Evolutionary conservation across 1,140 invertebrate genomes (phyloP).

Genomic region (Drosophila suzukii): DNA sequence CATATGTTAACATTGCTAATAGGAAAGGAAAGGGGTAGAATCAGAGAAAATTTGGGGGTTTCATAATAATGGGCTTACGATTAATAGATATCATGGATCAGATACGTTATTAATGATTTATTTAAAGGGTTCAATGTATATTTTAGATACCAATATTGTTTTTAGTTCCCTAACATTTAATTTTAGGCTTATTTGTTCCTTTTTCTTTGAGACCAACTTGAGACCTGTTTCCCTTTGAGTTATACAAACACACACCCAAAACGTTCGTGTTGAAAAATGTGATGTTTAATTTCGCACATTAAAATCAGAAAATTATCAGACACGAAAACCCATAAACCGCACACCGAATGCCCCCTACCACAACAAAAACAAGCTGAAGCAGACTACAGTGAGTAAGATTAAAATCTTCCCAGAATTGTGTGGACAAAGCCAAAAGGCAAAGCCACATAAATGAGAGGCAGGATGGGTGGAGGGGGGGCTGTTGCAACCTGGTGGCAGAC

Average conservation of each 20-base stretch:
- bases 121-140: too few species aligned
- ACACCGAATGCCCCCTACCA: constrained; percentile 63
- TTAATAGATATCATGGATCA: too few species aligned
- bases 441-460: constrained; percentile 71
- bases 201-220: not conserved
- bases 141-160: not conserved
- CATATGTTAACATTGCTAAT: constrained; percentile 74
- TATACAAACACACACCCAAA: constrained; percentile 49
- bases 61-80: not conserved
- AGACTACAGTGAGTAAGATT: constrained; percentile 73
- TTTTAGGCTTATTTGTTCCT: not conserved
- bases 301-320: constrained; percentile 84
- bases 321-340: constrained; percentile 81
- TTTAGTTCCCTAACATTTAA: not conserved
- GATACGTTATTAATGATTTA: too few species aligned
- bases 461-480: constrained; percentile 4
- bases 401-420: constrained; percentile 82
- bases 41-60: not conserved
- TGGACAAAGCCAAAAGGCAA: constrained; percentile 67
- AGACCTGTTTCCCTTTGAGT: constrained; percentile 42
- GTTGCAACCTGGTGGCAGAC: constrained; percentile 39
- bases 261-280: constrained; percentile 84
- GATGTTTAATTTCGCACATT: constrained; percentile 84
- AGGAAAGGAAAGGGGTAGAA: not conserved
- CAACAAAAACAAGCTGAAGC: constrained; percentile 15